A percentile compares a stretch with the other conserved stretches of the same genome.
These are phyloP conservation scores for Rhagologus leucostigma DNA, from an alignment of 2,113 vertebrate species.

Conservation along the genomic window DNA sequence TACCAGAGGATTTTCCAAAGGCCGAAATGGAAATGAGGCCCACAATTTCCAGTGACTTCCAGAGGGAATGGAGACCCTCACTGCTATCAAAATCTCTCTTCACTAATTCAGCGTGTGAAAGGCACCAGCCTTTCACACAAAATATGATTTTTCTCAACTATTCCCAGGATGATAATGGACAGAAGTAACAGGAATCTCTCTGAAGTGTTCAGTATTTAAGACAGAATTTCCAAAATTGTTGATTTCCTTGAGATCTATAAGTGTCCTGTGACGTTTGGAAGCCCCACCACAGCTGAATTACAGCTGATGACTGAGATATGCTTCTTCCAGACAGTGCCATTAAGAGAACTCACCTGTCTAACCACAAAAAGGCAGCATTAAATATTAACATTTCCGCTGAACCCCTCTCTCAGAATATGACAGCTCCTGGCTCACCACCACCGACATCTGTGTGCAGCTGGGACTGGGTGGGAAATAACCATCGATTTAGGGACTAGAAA, in stretches of 20 bases:
- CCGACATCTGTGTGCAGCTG: background rate
- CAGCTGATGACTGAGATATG: background rate
- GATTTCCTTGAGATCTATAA: background rate
- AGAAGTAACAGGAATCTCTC: background rate
- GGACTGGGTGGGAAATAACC: background rate
- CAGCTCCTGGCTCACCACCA: background rate
- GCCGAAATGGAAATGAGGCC: background rate
- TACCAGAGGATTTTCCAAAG: slow-evolving; percentile 14
- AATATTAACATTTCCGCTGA: slow-evolving; percentile 40
- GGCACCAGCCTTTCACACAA: no score
- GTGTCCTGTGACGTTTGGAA: background rate
- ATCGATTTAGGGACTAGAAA: background rate
- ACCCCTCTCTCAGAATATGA: background rate
- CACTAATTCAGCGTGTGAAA: background rate
- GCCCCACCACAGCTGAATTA: background rate
- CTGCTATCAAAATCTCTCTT: background rate
- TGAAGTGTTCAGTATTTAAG: background rate
- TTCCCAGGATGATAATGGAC: background rate
- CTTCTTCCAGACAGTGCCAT: background rate
- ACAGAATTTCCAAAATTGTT: background rate
- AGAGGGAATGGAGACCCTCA: background rate
- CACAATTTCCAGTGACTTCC: background rate
- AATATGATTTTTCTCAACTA: background rate
- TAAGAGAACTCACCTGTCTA: background rate
- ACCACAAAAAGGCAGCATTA: slow-evolving; percentile 38